phyloP scores from a whole-genome alignment of 2,888 invertebrate genomes.

The Limenitis camilla region DNA sequence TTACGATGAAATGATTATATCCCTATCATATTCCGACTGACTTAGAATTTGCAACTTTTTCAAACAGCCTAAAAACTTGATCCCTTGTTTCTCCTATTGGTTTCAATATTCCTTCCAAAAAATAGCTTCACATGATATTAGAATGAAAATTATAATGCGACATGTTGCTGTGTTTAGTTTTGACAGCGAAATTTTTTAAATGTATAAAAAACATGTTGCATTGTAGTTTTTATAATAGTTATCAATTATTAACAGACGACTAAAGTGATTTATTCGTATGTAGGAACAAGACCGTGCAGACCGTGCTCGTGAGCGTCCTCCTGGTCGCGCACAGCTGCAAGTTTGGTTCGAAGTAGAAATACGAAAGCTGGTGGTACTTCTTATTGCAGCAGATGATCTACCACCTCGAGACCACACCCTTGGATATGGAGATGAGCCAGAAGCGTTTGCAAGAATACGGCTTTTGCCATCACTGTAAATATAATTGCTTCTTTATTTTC shows the following conservation, averaged over 20 bases:
- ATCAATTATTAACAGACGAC: neutral
- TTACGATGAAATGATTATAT: slow-evolving; percentile 54
- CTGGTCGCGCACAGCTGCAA: slow-evolving; percentile 89
- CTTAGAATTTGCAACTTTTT: slow-evolving; percentile 47
- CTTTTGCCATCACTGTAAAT: slow-evolving; percentile 87
- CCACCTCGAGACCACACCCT: slow-evolving; percentile 84
- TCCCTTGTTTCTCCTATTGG: slow-evolving; percentile 1
- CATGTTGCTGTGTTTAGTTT: too few species aligned
- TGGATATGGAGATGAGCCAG: slow-evolving; percentile 85
- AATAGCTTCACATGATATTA: too few species aligned
- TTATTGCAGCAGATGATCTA: slow-evolving; percentile 90
- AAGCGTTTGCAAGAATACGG: slow-evolving; percentile 88
- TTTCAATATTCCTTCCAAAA: neutral
- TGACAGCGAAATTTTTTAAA: too few species aligned
- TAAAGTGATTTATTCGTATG: slow-evolving; percentile 20
- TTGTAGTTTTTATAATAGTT: neutral
- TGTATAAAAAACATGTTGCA: too few species aligned
- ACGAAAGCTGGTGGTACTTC: slow-evolving; percentile 86
- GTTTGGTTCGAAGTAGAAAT: slow-evolving; percentile 91
- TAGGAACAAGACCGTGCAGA: slow-evolving; percentile 68
- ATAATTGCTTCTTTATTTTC: neutral
- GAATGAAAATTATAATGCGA: too few species aligned
- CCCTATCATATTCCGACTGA: slow-evolving; percentile 37
- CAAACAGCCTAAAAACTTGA: slow-evolving; percentile 18
- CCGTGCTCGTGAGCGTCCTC: slow-evolving; percentile 78